Evolutionary conservation across 2,888 invertebrate genomes (phyloP), one percentile per base, ranked within the genome.

Genomic region (Polydrusus cervinus): DNA sequence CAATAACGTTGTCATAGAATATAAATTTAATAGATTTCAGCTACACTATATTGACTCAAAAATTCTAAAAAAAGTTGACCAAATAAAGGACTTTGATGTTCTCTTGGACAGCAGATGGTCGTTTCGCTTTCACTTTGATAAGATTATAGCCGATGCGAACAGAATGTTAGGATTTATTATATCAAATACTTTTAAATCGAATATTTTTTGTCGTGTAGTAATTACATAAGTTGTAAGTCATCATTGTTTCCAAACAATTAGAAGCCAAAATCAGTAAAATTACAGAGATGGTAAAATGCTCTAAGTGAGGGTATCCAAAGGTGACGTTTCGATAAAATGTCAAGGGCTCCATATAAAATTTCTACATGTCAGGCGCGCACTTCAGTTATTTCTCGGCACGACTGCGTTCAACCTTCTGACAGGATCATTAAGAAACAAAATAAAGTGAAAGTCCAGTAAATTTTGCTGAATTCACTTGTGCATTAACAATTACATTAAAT

Each of bases 301-400:
- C 8, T n/a, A 25, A 45, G 45, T 62, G 25, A 45, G 18, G 62
- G 47, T 62, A 45, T 43, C 10, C 45, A 45, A 61, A 47, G 25
- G 45, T 61, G 61, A 61, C 61, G 61, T 25, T 60, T 16, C 40
- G 55, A 55, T 55, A 69, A 69, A 69, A 69, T 61, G 61, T 61
- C 70, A 70, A 70, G 70, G 70, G 51, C 40, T 49, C 40, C 38
- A 18, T 61, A 70, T 61, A 62, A 61, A 70, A n/a, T 62, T 47
- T 45, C 25, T 62, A 62, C 34, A 34, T 7, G 18, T 25, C 62
- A 43, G 47, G 62, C 62, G 62, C 47, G 47, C 45, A 43, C 14
- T 14, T 16, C 13, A 47, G 62, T 62, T 34, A n/a, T 55, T 34
- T n/a, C n/a, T 13, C 18, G 18, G 16, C 49, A 18, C 13, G 53